Percentiles rank a stretch among this genome's conserved stretches.
Conservation (phyloP, 2,113 vertebrate genomes). For the Nannobrachium achirus region DNA sequence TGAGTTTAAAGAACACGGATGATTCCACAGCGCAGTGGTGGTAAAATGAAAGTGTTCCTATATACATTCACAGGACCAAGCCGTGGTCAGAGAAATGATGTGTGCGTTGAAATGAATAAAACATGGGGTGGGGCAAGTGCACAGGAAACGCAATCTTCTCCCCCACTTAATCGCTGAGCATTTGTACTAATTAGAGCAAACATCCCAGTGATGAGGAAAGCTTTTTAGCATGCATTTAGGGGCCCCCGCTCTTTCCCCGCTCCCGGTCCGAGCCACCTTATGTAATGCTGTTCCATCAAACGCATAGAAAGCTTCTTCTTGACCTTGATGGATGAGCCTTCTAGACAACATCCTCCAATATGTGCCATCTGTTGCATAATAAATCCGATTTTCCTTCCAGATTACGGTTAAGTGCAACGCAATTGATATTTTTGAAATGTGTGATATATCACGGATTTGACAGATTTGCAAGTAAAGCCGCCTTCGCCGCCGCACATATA, state of each 20-base stretch:
- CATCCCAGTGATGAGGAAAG: conserved; percentile 33
- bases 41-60: too few species aligned
- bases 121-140: conserved; percentile 23
- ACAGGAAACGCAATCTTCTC: conserved; percentile 44
- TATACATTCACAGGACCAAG: background rate
- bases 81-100: conserved; percentile 7
- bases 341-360: conserved; percentile 35
- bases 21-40: too few species aligned
- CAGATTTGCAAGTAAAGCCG: background rate
- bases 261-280: conserved; percentile 27
- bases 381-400: conserved; percentile 34
- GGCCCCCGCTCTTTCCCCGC: conserved; percentile 18
- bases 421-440: background rate
- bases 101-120: conserved; percentile 64
- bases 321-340: conserved; percentile 38
- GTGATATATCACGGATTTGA: background rate
- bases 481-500: background rate
- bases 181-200: conserved; percentile 67
- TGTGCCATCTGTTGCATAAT: conserved; percentile 20
- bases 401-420: conserved; percentile 8
- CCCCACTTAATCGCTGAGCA: conserved; percentile 40
- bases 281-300: conserved; percentile 46
- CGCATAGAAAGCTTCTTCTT: conserved; percentile 7
- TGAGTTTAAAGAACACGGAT: too few species aligned
- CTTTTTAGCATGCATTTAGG: conserved; percentile 54